These are phyloP conservation scores for Tenualosa thibaudeaui DNA, from an alignment of 2,797 vertebrate genomes.

Conservation along the genomic window DNA sequence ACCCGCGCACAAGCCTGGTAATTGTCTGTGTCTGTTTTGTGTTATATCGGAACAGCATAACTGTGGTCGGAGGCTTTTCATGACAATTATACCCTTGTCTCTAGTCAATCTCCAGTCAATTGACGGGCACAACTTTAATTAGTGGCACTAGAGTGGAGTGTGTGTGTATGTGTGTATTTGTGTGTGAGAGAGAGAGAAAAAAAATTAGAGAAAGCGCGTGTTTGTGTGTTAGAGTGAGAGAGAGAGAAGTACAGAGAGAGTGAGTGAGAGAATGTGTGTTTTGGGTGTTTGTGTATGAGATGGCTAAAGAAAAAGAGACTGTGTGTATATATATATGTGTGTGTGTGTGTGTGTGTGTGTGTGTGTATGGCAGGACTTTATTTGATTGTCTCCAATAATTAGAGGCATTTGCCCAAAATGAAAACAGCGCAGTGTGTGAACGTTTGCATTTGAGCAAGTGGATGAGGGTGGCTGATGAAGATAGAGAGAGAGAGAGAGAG, in stretches of 20 bases:
- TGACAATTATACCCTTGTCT: constrained; percentile 62
- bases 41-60: constrained; percentile 51
- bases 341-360: background rate
- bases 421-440: constrained; percentile 45
- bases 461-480: background rate
- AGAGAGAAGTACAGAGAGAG: background rate
- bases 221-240: constrained; percentile 47
- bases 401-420: constrained; percentile 56
- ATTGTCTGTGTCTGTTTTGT: constrained; percentile 55
- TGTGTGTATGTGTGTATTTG: constrained; percentile 45
- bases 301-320: background rate
- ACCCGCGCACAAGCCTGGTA: constrained; percentile 31
- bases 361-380: background rate
- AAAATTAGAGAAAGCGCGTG: constrained; percentile 51
- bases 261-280: background rate
- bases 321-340: background rate
- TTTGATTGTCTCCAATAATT: constrained; percentile 48
- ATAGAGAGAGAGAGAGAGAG: background rate
- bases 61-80: constrained; percentile 59
- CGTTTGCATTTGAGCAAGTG: constrained; percentile 54
- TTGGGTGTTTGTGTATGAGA: background rate
- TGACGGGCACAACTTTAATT: constrained; percentile 64
- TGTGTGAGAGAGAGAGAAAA: constrained; percentile 41
- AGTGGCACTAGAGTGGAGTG: constrained; percentile 59
- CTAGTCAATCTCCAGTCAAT: constrained; percentile 57